These are phyloP conservation scores for Lagocephalus sceleratus DNA, from an alignment of 2,797 vertebrate species.

Conservation along the genomic window DNA sequence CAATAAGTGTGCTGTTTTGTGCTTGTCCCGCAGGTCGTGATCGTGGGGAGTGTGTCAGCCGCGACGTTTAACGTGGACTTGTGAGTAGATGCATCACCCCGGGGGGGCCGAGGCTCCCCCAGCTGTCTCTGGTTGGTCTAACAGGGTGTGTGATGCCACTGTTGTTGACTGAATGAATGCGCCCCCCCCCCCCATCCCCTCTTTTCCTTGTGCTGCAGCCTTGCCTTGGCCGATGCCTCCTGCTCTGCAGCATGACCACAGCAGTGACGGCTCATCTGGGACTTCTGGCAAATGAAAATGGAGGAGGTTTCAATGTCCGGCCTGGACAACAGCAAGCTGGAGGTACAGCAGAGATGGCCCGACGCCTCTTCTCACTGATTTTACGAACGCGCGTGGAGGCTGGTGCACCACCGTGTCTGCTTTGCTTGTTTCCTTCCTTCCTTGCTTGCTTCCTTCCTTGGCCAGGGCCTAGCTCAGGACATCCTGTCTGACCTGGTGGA, in stretches of 20 bases:
- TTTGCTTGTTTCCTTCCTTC: not conserved
- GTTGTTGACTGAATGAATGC: conserved; percentile 6
- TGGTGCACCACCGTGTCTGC: not conserved
- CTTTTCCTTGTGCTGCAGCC: conserved; percentile 40
- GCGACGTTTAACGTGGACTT: conserved; percentile 43
- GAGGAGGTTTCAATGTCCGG: conserved; percentile 98
- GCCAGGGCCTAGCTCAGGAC: conserved; percentile 94
- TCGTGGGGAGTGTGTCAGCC: conserved; percentile 37
- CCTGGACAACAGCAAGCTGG: conserved; percentile 97
- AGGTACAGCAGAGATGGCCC: conserved; percentile 70
- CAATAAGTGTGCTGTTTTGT: conserved; percentile 9
- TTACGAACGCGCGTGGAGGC: not conserved
- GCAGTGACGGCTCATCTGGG: conserved; percentile 73
- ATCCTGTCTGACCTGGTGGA: conserved; percentile 97
- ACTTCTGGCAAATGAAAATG: conserved; percentile 99
- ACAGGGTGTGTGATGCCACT: conserved; percentile 15
- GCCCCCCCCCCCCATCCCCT: no score
- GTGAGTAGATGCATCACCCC: conserved; percentile 51
- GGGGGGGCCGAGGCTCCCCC: conserved; percentile 3
- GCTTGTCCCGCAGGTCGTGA: conserved; percentile 45
- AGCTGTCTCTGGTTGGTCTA: not conserved
- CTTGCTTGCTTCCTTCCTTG: conserved; percentile 12
- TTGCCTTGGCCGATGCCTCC: conserved; percentile 61
- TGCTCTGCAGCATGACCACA: conserved; percentile 81
- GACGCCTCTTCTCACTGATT: not conserved